These are phyloP conservation scores for Chionodraco myersi DNA, from an alignment of 2,113 vertebrate genomes.

Conservation along the genomic window DNA sequence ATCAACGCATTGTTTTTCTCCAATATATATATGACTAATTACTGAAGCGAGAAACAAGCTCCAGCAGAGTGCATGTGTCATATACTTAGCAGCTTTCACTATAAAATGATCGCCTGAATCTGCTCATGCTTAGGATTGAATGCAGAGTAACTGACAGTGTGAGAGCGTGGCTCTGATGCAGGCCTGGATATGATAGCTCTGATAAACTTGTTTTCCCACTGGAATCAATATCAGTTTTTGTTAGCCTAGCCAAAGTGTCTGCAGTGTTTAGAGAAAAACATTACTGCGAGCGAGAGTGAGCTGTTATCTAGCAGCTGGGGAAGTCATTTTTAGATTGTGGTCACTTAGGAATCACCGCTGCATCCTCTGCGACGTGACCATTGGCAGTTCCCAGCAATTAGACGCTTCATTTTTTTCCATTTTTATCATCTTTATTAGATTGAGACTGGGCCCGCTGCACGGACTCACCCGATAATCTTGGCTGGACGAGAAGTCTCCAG, in stretches of 20 bases:
- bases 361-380: conserved; percentile 79
- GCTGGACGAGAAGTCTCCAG: conserved; percentile 57
- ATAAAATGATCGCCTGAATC: neutral
- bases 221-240: conserved; percentile 59
- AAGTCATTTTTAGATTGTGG: conserved; percentile 83
- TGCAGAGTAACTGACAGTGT: conserved; percentile 49
- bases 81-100: neutral
- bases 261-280: conserved; percentile 71
- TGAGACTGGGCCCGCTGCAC: conserved; percentile 37
- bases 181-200: conserved; percentile 49
- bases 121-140: neutral
- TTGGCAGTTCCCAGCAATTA: conserved; percentile 81
- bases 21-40: neutral
- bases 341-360: conserved; percentile 74
- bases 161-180: conserved; percentile 60
- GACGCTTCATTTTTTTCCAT: conserved; percentile 47
- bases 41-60: neutral
- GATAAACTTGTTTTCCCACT: conserved; percentile 67
- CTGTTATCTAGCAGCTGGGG: conserved; percentile 80
- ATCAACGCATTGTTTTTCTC: neutral
- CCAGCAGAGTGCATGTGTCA: neutral
- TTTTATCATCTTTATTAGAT: conserved; percentile 78
- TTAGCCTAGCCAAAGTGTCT: conserved; percentile 74
- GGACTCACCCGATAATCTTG: conserved; percentile 56
- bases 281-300: conserved; percentile 61